Evolutionary conservation across 2,888 invertebrate genomes (phyloP).

Genomic region (Drosophila cyrtoloma): DNA sequence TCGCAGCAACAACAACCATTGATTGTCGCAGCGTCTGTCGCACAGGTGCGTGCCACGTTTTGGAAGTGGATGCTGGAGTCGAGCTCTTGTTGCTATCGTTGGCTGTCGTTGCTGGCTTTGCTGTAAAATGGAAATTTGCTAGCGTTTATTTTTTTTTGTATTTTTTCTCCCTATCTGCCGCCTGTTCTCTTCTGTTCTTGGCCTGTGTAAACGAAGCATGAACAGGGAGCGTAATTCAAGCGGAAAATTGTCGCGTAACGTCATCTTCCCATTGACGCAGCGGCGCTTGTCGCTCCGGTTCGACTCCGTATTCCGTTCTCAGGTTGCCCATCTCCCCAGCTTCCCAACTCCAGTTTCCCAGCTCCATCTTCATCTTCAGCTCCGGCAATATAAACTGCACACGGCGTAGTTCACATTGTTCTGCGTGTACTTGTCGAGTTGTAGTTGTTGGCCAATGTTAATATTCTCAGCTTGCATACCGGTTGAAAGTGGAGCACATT

Average conservation of each 20-base stretch:
- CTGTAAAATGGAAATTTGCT: constrained; percentile 78
- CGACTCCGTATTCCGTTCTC: constrained; percentile 26
- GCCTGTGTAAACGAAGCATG: constrained; percentile 82
- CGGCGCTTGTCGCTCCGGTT: constrained; percentile 50
- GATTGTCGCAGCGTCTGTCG: constrained; percentile 66
- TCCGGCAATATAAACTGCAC: constrained; percentile 62
- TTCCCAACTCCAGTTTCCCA: not conserved
- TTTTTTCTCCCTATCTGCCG: not conserved
- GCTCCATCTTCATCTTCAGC: constrained; percentile 7
- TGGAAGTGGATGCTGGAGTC: constrained; percentile 33
- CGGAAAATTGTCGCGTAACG: constrained; percentile 83
- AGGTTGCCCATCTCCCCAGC: constrained; percentile 6
- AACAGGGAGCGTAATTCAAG: constrained; percentile 82
- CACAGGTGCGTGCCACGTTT: constrained; percentile 66
- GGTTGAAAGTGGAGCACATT: constrained; percentile 70
- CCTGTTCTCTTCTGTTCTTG: constrained; percentile 29
- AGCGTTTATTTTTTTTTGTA: constrained; percentile 76
- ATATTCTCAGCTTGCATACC: constrained; percentile 62
- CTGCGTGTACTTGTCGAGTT: constrained; percentile 29
- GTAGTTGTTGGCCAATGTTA: constrained; percentile 62
- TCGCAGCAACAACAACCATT: constrained; percentile 49
- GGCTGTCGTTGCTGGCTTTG: constrained; percentile 53
- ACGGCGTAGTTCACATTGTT: constrained; percentile 66
- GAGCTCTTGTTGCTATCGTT: constrained; percentile 39
- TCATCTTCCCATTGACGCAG: constrained; percentile 71